Evolutionary conservation across 2,888 invertebrate genomes (phyloP), one percentile per base, ranked within the genome.

Genomic region (Ophraella communa): DNA sequence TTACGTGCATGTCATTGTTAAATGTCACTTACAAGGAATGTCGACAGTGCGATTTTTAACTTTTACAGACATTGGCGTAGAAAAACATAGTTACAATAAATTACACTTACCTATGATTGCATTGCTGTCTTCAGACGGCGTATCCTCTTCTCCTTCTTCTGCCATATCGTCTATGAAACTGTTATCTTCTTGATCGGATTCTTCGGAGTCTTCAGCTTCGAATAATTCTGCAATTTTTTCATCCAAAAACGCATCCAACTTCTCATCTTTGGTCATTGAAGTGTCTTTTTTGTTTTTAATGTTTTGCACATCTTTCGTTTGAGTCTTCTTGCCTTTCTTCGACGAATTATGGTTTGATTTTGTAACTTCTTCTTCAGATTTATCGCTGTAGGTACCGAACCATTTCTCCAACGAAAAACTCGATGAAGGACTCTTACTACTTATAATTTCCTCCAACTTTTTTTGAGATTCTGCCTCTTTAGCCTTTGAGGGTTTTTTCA

Each of bases 91-190:
- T n/a, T n/a, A n/a, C n/a, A 14, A 42, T 14, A 42, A 42, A 42
- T 11, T 47, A 47, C 11, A 27, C 49, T 23, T 18, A 51, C 49
- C 27, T 51, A 51, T 66, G 23, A 82, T 81, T 39, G 79, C 77
- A 66, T 81, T 82, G 58, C 80, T 81, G 23, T 73, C 79, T 71
- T 80, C 79, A 33, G 79, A 78, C 10, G 80, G 79, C 3, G 79
- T 80, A 55, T 80, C 80, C 71, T 81, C 81, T 69, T 81, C 79
- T 14, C 78, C 80, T 76, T 82, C 82, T 61, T 77, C 77, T 11
- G 81, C 81, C 73, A 76, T 75, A 57, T 76, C 76, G 65, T 75
- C 76, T 7, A 80, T 52, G 58, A 74, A 75, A 10, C 60, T 69
- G 45, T 70, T 66, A 49, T 64, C 61, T 17, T 39, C 39, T 39